phyloP scores from a whole-genome alignment of 2,113 vertebrate species.

The Megalops atlanticus region DNA sequence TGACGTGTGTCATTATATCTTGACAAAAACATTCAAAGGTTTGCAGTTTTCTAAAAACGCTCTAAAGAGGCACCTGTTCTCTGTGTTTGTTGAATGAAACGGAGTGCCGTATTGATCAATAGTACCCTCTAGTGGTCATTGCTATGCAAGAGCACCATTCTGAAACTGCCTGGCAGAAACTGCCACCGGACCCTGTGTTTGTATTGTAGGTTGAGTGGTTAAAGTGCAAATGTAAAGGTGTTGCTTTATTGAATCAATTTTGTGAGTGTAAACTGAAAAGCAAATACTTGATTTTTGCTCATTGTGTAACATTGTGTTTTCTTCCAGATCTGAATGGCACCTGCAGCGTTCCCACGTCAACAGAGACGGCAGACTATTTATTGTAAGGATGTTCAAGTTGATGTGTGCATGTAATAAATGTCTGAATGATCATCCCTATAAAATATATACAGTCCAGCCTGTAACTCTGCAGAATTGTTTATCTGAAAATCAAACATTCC shows the following conservation, averaged over 20 bases:
- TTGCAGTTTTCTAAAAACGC: not conserved
- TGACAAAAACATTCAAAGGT: not conserved
- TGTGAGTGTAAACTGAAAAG: too few species aligned
- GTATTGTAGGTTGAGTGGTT: not conserved
- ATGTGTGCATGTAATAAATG: not conserved
- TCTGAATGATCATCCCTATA: too few species aligned
- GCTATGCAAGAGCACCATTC: not conserved
- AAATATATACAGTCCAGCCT: too few species aligned
- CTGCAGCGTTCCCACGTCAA: slow-evolving; percentile 64
- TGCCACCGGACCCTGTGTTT: not conserved
- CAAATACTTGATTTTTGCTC: too few species aligned
- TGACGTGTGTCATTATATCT: too few species aligned
- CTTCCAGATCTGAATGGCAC: slow-evolving; percentile 60
- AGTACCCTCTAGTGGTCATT: slow-evolving; percentile 23
- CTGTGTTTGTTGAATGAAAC: not conserved
- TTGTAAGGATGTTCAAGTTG: slow-evolving; percentile 77
- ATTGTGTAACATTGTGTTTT: not conserved
- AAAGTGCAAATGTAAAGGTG: too few species aligned
- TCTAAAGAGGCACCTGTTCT: not conserved
- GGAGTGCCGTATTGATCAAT: not conserved
- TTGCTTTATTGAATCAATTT: too few species aligned
- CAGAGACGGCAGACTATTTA: slow-evolving; percentile 81
- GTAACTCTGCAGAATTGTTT: too few species aligned
- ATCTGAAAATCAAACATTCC: too few species aligned
- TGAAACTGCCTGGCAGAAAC: not conserved